Conservation (phyloP, 1,140 invertebrate genomes). For the Lordiphosa mommai region DNA sequence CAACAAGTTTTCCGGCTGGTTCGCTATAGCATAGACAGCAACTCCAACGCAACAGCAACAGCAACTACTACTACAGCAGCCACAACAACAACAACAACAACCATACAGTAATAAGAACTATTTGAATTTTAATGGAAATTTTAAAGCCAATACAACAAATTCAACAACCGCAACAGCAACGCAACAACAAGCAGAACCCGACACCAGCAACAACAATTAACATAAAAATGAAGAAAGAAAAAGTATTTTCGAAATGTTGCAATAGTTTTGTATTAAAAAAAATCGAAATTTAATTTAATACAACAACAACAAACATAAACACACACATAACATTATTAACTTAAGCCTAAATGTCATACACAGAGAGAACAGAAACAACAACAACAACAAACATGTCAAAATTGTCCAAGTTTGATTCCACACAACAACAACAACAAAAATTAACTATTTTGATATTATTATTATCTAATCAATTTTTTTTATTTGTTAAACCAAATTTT, state of each 20-base stretch:
- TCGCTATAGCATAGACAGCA: conserved; percentile 85
- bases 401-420: not conserved
- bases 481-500: conserved; percentile 44
- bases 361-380: no score
- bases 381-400: conserved; percentile 17
- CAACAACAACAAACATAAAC: conserved; percentile 20
- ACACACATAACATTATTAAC: conserved; percentile 45
- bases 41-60: conserved; percentile 23
- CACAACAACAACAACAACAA: conserved; percentile 11
- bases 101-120: conserved; percentile 64
- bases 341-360: conserved; percentile 44
- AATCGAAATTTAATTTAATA: conserved; percentile 29
- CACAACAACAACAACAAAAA: no score
- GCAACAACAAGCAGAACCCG: conserved; percentile 37
- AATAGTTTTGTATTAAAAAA: conserved; percentile 63
- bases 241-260: conserved; percentile 55
- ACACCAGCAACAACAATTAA: conserved; percentile 35
- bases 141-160: conserved; percentile 60
- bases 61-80: conserved; percentile 22
- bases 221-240: conserved; percentile 15
- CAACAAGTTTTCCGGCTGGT: conserved; percentile 91
- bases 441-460: conserved; percentile 65
- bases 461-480: conserved; percentile 20
- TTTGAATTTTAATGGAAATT: conserved; percentile 75
- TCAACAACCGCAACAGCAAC: conserved; percentile 34